Evolutionary conservation across 2,888 invertebrate genomes (phyloP).

Genomic region (Acanthosepion esculentum): DNA sequence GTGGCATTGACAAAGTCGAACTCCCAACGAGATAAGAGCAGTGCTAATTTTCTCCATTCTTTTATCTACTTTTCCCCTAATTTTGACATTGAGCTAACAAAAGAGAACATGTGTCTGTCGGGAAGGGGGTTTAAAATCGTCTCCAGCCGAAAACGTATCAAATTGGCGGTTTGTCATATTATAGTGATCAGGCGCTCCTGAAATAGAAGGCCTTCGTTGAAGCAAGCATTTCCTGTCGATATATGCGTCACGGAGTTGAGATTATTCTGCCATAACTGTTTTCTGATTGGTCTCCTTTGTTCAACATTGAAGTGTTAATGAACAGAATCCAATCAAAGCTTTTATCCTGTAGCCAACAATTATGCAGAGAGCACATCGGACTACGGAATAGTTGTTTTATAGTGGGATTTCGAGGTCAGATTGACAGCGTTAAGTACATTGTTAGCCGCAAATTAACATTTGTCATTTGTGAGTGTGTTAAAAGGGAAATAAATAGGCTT

Average conservation of each 20-base stretch:
- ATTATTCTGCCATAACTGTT: background rate
- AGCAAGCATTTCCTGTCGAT: conserved; percentile 9
- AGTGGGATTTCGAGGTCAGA: background rate
- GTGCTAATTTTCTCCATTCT: background rate
- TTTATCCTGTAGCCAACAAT: background rate
- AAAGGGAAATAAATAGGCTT: background rate
- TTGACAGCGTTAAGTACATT: background rate
- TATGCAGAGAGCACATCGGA: background rate
- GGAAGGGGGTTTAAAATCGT: background rate
- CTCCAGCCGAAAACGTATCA: background rate
- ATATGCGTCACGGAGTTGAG: background rate
- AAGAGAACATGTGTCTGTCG: background rate
- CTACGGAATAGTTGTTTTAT: background rate
- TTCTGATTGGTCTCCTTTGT: background rate
- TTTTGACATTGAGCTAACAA: background rate
- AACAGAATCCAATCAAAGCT: conserved; percentile 33
- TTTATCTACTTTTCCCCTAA: background rate
- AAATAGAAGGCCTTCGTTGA: conserved; percentile 21
- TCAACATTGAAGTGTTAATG: background rate
- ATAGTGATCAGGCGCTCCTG: background rate
- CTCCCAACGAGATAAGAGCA: background rate
- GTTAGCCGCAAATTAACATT: background rate
- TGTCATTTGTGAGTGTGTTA: background rate
- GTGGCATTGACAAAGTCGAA: background rate
- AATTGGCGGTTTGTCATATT: background rate